Base-by-base conservation (phyloP, 2,888 invertebrate genomes). In the Aphelenchoides bicaudatus region DNA sequence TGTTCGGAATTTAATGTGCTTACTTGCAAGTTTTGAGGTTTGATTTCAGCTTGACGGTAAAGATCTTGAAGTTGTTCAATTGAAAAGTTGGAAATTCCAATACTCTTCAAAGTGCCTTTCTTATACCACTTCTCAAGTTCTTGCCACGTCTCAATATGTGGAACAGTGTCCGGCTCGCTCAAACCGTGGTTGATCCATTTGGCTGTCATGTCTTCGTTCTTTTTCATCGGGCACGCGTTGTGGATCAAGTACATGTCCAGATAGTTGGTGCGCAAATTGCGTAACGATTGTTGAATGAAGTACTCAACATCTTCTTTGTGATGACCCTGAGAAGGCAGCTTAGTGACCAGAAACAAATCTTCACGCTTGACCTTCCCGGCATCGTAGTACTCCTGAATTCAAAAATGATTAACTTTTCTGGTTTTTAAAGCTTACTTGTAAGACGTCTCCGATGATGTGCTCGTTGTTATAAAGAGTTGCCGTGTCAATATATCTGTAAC, bases 381-480 rank as follows among this genome's bases (percentile, higher is more conserved):
- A n/a, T 56, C 39, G 28, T 47, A 59, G 54, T 65, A 69, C 56
- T 65, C 65, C n/a, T n/a, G n/a, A n/a, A n/a, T n/a, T n/a, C n/a
- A n/a, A n/a, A n/a, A n/a, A n/a, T n/a, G n/a, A n/a, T n/a, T n/a
- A n/a, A n/a, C n/a, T n/a, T n/a, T n/a, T n/a, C n/a, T n/a, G n/a
- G n/a, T n/a, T n/a, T n/a, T n/a, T n/a, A n/a, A n/a, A n/a, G n/a
- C n/a, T n/a, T n/a, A n/a, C n/a, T 31, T 59, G 48, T n/a, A 65
- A 43, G 23, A 70, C 59, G 37, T 82, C 78, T 16, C 86, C 87
- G 65, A 90, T 85, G 55, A 86, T 84, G 51, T 79, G 78, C 80
- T 90, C 89, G 80, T 90, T 90, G 38, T 84, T 82, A 79, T 89
- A 89, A 1, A 86, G 19, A 3, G 37, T 19, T 86, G 50, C 65